Conservation (phyloP, 2,113 vertebrate genomes). For the Noturus placidus region DNA sequence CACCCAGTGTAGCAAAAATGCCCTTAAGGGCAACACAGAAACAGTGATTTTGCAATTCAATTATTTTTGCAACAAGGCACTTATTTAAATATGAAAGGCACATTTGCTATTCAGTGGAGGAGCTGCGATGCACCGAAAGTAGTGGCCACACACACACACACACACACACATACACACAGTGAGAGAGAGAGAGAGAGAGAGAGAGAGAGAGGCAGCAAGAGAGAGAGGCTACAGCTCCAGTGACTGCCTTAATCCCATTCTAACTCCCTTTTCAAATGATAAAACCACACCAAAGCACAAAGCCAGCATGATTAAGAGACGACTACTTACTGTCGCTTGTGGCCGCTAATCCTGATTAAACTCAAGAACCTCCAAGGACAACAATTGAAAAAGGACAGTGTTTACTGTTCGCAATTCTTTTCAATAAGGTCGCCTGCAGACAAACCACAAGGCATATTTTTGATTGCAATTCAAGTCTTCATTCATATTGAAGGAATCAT, state of each 20-base stretch:
- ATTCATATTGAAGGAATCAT: neutral
- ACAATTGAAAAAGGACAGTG: neutral
- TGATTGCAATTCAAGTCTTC: neutral
- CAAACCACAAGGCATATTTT: neutral
- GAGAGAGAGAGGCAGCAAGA: too few relatives aligned
- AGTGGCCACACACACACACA: constrained; percentile 41
- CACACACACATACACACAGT: constrained; percentile 12
- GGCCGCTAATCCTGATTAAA: constrained; percentile 11
- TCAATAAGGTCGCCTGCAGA: neutral
- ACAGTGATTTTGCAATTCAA: constrained; percentile 11
- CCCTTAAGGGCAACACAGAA: neutral
- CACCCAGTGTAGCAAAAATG: neutral
- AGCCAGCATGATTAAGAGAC: neutral
- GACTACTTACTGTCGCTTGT: neutral
- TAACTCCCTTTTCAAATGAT: constrained; percentile 45
- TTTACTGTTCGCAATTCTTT: neutral
- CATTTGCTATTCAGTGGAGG: constrained; percentile 35
- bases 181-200: too few relatives aligned
- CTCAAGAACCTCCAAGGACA: neutral
- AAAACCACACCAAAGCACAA: constrained; percentile 11
- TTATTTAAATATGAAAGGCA: constrained; percentile 45
- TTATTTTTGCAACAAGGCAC: constrained; percentile 26
- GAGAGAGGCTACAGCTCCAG: constrained; percentile 41
- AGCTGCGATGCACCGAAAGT: constrained; percentile 20
- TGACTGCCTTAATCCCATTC: constrained; percentile 63